Conservation (phyloP, 2,888 invertebrate species). For the Julus scandinavius region DNA sequence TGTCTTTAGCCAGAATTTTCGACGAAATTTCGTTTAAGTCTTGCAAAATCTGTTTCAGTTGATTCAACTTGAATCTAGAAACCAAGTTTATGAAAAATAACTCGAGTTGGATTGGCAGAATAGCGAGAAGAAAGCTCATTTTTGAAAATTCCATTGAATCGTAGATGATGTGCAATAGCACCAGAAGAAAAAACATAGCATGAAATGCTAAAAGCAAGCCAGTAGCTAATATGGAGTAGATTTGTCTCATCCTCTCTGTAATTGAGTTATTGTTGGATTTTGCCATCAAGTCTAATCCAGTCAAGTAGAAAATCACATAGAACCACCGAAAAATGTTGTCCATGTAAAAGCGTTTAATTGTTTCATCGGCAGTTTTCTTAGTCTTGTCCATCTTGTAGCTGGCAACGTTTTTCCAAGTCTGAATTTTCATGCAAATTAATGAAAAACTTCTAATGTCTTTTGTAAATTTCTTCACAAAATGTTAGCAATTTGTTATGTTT, state of each 20-base stretch:
- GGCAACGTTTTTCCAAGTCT: neutral
- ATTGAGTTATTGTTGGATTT: neutral
- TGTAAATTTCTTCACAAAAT: neutral
- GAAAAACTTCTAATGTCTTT: neutral
- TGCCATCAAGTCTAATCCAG: neutral
- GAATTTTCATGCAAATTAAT: neutral
- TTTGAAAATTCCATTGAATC: neutral
- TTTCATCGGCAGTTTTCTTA: neutral
- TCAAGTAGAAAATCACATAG: neutral
- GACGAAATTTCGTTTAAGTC: neutral
- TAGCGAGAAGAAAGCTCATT: neutral
- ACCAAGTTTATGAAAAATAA: neutral
- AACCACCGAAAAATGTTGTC: neutral
- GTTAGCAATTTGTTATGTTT: neutral
- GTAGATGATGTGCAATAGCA: neutral
- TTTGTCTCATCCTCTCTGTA: neutral
- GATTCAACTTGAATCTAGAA: neutral
- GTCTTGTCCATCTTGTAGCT: neutral
- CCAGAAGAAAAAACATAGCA: neutral
- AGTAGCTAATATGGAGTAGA: neutral
- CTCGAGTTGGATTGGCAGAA: neutral
- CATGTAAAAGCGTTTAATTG: neutral
- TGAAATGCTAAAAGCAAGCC: neutral
- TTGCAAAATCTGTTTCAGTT: conserved; percentile 10
- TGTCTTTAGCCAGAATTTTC: neutral